A percentile compares a stretch with the other conserved stretches of the same genome.
These are phyloP conservation scores for Timema podura DNA, from an alignment of 2,888 invertebrate species.

Conservation along the genomic window DNA sequence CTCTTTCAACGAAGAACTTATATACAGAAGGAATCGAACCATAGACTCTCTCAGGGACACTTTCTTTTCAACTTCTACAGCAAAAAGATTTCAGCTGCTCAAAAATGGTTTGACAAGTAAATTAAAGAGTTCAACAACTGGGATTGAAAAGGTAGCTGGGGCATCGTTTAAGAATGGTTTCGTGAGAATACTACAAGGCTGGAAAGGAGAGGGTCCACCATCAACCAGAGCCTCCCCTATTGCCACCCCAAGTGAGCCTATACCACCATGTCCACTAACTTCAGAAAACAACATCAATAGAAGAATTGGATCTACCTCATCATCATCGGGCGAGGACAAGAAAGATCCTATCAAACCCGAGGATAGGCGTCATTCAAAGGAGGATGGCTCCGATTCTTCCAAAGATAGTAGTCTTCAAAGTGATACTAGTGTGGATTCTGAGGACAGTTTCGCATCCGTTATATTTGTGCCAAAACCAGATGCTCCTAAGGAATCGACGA, in stretches of 20 bases:
- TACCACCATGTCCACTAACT: constrained; percentile 26
- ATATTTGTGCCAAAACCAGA: constrained; percentile 86
- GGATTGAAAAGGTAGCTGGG: constrained; percentile 74
- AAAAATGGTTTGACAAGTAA: constrained; percentile 79
- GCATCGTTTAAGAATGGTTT: constrained; percentile 67
- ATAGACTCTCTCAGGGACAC: constrained; percentile 69
- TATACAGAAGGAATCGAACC: constrained; percentile 60
- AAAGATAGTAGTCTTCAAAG: constrained; percentile 75
- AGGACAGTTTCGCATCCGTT: constrained; percentile 90
- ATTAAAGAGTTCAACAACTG: constrained; percentile 77
- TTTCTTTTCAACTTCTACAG: constrained; percentile 66
- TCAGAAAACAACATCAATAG: constrained; percentile 26
- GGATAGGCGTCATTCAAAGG: constrained; percentile 67
- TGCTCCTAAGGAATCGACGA: constrained; percentile 18
- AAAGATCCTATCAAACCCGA: constrained; percentile 20
- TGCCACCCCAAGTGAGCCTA: constrained; percentile 22
- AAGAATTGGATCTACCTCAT: constrained; percentile 18
- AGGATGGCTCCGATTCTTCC: constrained; percentile 67
- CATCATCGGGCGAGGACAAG: constrained; percentile 19
- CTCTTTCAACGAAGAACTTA: constrained; percentile 80
- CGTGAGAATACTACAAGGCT: constrained; percentile 79
- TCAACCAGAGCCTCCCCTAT: constrained; percentile 28
- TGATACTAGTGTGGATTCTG: constrained; percentile 90
- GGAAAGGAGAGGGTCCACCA: constrained; percentile 54
- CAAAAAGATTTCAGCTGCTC: constrained; percentile 70